Evolutionary conservation across 2,888 invertebrate species (phyloP), one percentile per base, ranked within the genome.

Genomic region (Dasysyrphus albostriatus): DNA sequence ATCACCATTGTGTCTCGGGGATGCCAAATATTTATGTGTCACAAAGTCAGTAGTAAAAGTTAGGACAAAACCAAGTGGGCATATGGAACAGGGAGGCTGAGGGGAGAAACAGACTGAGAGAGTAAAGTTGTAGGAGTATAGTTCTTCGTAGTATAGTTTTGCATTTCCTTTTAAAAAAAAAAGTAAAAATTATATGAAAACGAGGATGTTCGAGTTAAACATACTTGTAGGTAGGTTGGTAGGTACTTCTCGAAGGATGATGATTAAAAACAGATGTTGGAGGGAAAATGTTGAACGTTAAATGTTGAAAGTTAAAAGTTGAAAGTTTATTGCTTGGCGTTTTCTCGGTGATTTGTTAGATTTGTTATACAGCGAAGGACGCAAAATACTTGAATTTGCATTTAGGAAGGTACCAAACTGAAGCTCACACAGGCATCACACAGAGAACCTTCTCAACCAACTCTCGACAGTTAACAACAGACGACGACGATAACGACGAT

Each of bases 21-120:
- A 83, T 83, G 83, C 87, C 87, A 88, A 83, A 88, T 88, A 91
- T 91, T 91, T 91, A 91, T 91, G 91, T 91, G 91, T 91, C 91
- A 91, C 91, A 91, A 91, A 91, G 91, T 91, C 91, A 91, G 90
- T 91, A 90, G 91, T 83, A 78, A 69, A 69, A 78, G 72, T 69
- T 58, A 73, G 81, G 72, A 73, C 70, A 63, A 84, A 69, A 37
- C 51, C 80, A 81, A 76, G 54, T 69, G n/a, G 47, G 42, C 39
- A 14, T 39, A 42, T 3, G 32, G 34, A n/a, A 29, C 3, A 47
- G 16, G 32, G 16, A 3, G 14, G n/a, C 24, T 10, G 10, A 14
- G 19, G 49, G 19, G 10, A 19, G 51, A 32, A 32, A n/a, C 7
- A 29, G 54, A 54, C 54, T 32, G 19, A 49, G 29, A 39, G 51